phyloP scores from a whole-genome alignment of 1,140 invertebrate species.

The Nilaparvata lugens region DNA sequence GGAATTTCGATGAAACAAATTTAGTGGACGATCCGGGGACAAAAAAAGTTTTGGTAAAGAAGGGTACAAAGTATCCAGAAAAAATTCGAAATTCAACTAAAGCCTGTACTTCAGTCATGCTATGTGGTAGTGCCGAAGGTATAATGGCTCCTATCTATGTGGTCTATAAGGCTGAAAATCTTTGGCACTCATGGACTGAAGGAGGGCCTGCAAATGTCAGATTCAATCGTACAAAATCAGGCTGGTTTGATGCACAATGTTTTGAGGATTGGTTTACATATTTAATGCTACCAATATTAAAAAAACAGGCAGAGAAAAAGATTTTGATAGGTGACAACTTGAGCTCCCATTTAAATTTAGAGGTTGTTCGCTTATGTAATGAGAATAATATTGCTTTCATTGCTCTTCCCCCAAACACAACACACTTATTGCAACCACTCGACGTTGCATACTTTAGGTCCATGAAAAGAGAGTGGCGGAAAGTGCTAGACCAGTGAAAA shows the following conservation, averaged over 20 bases:
- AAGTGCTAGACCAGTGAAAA: conserved; percentile 30
- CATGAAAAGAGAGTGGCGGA: conserved; percentile 32
- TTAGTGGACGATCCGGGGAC: too few species aligned
- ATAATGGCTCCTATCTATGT: conserved; percentile 29
- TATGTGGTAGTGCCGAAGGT: conserved; percentile 19
- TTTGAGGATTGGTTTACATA: conserved; percentile 29
- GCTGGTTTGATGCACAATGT: conserved; percentile 30
- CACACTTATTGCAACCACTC: conserved; percentile 35
- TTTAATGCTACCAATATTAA: conserved; percentile 26
- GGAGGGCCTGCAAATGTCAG: conserved; percentile 27
- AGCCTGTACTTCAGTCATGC: conserved; percentile 20
- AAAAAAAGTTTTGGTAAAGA: too few species aligned
- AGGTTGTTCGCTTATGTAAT: conserved; percentile 28
- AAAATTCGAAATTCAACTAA: too few species aligned
- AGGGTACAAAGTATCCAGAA: too few species aligned
- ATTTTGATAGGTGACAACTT: conserved; percentile 34
- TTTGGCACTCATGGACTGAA: conserved; percentile 33
- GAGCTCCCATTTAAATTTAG: conserved; percentile 30
- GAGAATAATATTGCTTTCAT: conserved; percentile 34
- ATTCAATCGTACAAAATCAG: conserved; percentile 28
- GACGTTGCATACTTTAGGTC: conserved; percentile 33
- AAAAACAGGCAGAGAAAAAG: conserved; percentile 27
- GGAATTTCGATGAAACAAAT: too few species aligned
- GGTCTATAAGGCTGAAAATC: conserved; percentile 33
- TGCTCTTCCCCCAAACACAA: conserved; percentile 34